Conservation (phyloP, 2,888 invertebrate genomes). For the Hypolimnas misippus region DNA sequence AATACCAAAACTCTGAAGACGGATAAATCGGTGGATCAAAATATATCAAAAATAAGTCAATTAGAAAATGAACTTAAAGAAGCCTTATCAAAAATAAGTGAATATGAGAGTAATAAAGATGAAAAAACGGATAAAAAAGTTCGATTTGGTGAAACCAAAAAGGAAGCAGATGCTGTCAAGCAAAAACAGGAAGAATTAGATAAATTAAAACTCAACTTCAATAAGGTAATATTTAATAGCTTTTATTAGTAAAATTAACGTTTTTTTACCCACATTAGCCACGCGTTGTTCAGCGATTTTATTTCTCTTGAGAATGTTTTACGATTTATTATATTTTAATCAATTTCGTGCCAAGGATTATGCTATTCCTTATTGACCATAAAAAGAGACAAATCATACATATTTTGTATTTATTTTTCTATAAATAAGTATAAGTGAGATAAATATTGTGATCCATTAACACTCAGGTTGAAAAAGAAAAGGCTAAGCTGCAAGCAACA, state of each 20-base stretch:
- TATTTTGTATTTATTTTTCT: too few species aligned
- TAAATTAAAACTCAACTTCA: conserved; percentile 81
- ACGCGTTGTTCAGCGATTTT: too few species aligned
- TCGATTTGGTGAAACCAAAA: conserved; percentile 72
- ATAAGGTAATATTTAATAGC: conserved; percentile 62
- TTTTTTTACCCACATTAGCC: too few species aligned
- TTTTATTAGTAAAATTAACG: not conserved
- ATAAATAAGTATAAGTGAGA: too few species aligned
- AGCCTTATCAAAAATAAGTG: conserved; percentile 83
- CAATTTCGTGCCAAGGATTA: too few species aligned
- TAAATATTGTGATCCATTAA: too few species aligned
- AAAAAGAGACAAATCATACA: too few species aligned
- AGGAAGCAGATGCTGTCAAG: conserved; percentile 74
- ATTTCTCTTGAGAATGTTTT: too few species aligned
- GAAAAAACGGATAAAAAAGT: conserved; percentile 82
- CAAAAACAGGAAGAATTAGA: conserved; percentile 79
- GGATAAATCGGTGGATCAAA: conserved; percentile 83
- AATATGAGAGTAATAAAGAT: conserved; percentile 76
- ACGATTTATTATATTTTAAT: too few species aligned
- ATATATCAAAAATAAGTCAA: conserved; percentile 84
- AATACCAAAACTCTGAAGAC: conserved; percentile 79
- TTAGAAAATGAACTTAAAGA: conserved; percentile 86
- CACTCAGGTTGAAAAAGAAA: conserved; percentile 87
- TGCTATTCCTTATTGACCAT: too few species aligned
- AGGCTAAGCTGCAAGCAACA: conserved; percentile 85